Evolutionary conservation across 1,140 invertebrate genomes (phyloP), one percentile per base, ranked within the genome.

Genomic region (Apis dorsata): DNA sequence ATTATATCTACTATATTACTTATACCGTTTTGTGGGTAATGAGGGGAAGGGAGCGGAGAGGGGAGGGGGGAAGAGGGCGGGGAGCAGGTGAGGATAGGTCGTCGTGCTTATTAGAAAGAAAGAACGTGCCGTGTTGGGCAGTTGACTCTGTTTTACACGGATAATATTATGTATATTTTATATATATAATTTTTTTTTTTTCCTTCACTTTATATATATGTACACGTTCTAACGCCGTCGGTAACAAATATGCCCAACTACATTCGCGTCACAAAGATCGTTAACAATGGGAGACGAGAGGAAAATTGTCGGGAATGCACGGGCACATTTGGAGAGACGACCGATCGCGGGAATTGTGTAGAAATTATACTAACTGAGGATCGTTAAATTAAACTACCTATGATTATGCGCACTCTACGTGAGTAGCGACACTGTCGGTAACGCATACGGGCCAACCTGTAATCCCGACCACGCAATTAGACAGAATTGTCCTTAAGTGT

Each of bases 381-480:
- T 88, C 87, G 60, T 88, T 93, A 93, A 94, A 93, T 94, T 93
- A 93, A 93, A 92, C 91, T 94, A 94, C 84, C 92, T 93, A 93
- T 84, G 82, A 85, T 85, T 91, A 90, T 82, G 88, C 89, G 89
- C 90, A 90, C 90, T 84, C 90, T 85, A 88, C 84, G 13, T 86
- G 88, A 90, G 86, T 88, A 85, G 83, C 86, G 90, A 79, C 72
- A 17, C 71, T 51, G 70, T 85, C 70, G 79, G 59, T 28, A 53
- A 68, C 57, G 66, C 34, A 49, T 62, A 66, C 49, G 77, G 73
- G n/a, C 4, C 17, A 55, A 21, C 49, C 53, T 51, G 53, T 19
- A 11, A 11, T 71, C 49, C 51, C 53, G 77, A 62, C 13, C 76
- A 44, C 55, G 62, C 12, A 57, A 21, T n/a, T 55, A 74, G 81